phyloP scores from a whole-genome alignment of 2,888 invertebrate species.

The Nasonia oneida region DNA sequence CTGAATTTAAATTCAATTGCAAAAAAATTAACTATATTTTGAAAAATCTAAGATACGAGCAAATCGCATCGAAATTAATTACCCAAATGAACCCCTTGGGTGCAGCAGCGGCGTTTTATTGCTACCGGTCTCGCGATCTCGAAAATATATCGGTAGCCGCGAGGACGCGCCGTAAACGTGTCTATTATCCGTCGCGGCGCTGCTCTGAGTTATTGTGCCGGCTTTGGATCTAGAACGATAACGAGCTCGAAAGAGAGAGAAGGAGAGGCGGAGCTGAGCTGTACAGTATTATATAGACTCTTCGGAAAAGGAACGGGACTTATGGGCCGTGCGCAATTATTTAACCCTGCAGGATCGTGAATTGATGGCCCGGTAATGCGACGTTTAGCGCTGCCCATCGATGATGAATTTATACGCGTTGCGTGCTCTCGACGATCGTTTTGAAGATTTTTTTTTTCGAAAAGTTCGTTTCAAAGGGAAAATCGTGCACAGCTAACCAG shows the following conservation, averaged over 20 bases:
- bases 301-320: neutral
- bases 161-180: constrained; percentile 45
- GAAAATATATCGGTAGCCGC: constrained; percentile 38
- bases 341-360: neutral
- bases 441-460: too few relatives aligned
- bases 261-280: neutral
- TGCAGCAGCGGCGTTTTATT: constrained; percentile 21
- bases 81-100: neutral
- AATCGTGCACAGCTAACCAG: too few relatives aligned
- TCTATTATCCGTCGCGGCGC: constrained; percentile 48
- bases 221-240: neutral
- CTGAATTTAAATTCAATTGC: too few relatives aligned
- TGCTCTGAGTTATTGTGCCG: constrained; percentile 8
- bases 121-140: constrained; percentile 54
- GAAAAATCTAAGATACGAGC: too few relatives aligned
- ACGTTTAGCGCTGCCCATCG: neutral
- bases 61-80: neutral
- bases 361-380: neutral
- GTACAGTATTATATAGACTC: neutral
- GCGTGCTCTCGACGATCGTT: too few relatives aligned
- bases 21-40: too few relatives aligned
- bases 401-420: too few relatives aligned
- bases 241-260: neutral
- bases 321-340: constrained; percentile 6
- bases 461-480: too few relatives aligned